These are phyloP conservation scores for Tonatia bakeri DNA, from an alignment of 2,113 vertebrate species.

Conservation along the genomic window DNA sequence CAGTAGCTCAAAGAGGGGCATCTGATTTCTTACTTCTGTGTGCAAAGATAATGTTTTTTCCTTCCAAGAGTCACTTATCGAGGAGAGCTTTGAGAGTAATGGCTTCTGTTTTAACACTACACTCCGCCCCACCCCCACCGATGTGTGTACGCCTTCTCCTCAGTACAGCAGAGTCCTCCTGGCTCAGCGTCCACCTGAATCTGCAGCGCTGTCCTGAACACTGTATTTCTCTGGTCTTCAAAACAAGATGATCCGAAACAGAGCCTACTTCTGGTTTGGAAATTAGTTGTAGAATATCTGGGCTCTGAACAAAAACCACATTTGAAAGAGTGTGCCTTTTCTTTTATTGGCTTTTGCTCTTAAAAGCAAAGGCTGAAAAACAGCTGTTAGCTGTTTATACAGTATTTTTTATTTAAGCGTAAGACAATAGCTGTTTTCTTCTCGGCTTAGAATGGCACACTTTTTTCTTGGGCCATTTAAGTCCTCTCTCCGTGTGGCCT, in stretches of 20 bases:
- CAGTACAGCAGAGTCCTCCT: neutral
- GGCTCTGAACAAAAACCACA: constrained; percentile 50
- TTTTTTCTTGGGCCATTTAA: constrained; percentile 18
- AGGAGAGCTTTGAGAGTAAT: neutral
- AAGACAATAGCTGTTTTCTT: constrained; percentile 72
- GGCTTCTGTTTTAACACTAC: neutral
- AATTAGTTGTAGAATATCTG: constrained; percentile 57
- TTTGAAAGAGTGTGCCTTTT: constrained; percentile 52
- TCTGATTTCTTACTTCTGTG: neutral
- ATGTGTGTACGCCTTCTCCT: neutral
- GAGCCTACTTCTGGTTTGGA: constrained; percentile 25
- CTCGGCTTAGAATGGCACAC: constrained; percentile 43
- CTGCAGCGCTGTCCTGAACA: neutral
- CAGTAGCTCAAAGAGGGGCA: neutral
- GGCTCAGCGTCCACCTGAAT: neutral
- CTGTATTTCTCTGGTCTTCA: constrained; percentile 7
- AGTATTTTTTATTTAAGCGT: constrained; percentile 57
- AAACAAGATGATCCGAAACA: neutral
- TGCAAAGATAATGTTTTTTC: neutral
- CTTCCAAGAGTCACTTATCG: neutral
- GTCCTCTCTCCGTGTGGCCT: neutral
- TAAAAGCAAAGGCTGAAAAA: constrained; percentile 57
- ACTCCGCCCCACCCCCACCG: no score
- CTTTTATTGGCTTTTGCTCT: constrained; percentile 47
- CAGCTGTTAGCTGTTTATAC: constrained; percentile 66